Evolutionary conservation across 1,140 invertebrate genomes (phyloP).

Genomic region (Neodiprion pinetum): DNA sequence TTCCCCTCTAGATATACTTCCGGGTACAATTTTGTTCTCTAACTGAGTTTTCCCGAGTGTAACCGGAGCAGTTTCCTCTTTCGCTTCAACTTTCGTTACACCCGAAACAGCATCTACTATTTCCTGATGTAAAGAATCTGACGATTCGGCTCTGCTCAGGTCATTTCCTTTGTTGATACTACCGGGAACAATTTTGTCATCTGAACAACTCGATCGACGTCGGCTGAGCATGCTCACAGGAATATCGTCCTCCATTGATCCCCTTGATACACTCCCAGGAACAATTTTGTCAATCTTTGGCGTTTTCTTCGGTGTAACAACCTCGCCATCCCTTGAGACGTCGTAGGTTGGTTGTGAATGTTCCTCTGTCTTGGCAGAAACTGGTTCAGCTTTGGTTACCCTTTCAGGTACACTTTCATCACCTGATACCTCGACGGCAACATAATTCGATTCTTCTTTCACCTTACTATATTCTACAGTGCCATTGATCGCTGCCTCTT

Average conservation of each 20-base stretch:
- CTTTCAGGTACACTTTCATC: too few species aligned
- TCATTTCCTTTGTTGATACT: conserved; percentile 18
- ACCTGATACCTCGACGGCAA: too few species aligned
- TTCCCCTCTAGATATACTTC: conserved; percentile 12
- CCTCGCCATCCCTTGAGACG: not conserved
- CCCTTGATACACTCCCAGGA: conserved; percentile 23
- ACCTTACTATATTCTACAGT: too few species aligned
- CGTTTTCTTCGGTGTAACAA: not conserved
- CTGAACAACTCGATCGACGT: conserved; percentile 13
- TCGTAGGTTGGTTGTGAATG: not conserved
- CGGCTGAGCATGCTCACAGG: not conserved
- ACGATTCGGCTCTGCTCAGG: not conserved
- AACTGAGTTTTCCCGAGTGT: not conserved
- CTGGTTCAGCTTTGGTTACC: too few species aligned
- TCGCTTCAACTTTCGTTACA: not conserved
- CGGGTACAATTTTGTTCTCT: conserved; percentile 17
- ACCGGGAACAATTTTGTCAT: conserved; percentile 25
- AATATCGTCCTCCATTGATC: conserved; percentile 21
- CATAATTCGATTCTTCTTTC: too few species aligned
- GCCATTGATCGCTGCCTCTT: not conserved
- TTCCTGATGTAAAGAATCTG: not conserved
- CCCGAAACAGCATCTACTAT: not conserved
- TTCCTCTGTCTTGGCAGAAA: too few species aligned
- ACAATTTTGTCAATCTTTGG: conserved; percentile 23
- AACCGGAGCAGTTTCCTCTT: not conserved